Conservation (phyloP, 1,140 invertebrate species). For the Arion vulgaris region DNA sequence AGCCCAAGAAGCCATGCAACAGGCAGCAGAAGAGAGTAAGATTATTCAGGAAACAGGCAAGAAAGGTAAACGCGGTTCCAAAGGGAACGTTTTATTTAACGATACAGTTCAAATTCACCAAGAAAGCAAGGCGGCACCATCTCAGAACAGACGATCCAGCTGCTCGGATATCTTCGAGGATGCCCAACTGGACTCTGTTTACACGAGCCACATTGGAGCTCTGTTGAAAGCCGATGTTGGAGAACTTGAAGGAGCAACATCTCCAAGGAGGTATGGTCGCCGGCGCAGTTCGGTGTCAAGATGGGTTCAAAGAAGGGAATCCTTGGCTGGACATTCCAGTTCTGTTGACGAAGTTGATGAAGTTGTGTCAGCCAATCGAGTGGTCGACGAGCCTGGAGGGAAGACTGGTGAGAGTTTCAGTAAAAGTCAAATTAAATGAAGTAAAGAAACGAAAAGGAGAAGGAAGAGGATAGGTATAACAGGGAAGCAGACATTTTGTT, state of each 20-base stretch:
- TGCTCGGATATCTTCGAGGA: conserved; percentile 21
- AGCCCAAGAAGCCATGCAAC: conserved; percentile 30
- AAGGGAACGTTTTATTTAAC: conserved; percentile 29
- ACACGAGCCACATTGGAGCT: not conserved
- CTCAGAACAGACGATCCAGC: not conserved
- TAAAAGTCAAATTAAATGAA: too few relatives aligned
- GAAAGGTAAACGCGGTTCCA: conserved; percentile 31
- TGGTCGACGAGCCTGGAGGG: not conserved
- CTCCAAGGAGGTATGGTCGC: not conserved
- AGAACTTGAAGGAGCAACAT: not conserved
- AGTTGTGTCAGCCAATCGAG: not conserved
- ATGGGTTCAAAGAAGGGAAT: conserved; percentile 15
- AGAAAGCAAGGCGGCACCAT: not conserved
- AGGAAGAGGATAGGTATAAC: too few relatives aligned
- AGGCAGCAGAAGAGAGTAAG: conserved; percentile 16
- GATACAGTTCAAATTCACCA: conserved; percentile 31
- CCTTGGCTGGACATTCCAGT: not conserved
- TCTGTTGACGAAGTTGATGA: not conserved
- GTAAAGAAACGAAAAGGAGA: too few relatives aligned
- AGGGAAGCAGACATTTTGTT: too few relatives aligned
- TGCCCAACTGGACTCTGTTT: not conserved
- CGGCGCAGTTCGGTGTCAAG: conserved; percentile 21
- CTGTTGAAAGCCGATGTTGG: not conserved
- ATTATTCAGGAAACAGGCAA: conserved; percentile 1
- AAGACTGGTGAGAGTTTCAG: too few relatives aligned